Conservation (phyloP, 2,888 invertebrate genomes). For the Orthosia gracilis region DNA sequence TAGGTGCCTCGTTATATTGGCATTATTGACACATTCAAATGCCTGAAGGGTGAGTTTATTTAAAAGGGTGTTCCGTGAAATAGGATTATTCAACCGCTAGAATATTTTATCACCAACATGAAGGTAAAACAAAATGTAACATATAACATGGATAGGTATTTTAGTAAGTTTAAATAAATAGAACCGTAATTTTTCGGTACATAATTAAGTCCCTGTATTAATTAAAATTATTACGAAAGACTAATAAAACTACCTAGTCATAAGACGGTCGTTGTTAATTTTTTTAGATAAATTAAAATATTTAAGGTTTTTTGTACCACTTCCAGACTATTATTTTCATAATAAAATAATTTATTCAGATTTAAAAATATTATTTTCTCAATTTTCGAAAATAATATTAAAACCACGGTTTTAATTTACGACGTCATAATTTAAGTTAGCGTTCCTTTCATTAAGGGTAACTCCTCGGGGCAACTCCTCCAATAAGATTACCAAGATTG, state of each 20-base stretch:
- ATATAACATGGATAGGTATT: background rate
- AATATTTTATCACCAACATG: background rate
- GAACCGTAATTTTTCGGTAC: background rate
- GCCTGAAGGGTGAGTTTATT: background rate
- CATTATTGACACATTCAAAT: conserved; percentile 3
- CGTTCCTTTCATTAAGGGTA: conserved; percentile 35
- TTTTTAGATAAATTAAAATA: background rate
- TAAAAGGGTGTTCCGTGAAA: background rate
- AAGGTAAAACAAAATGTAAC: background rate
- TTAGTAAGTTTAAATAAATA: background rate
- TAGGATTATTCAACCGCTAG: background rate
- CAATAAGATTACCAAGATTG: conserved; percentile 49
- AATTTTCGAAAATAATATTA: conserved; percentile 20
- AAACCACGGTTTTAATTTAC: conserved; percentile 39
- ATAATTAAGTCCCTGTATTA: background rate
- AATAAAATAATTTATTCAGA: background rate
- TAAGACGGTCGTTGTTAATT: background rate
- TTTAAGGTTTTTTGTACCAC: background rate
- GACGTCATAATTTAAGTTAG: conserved; percentile 36
- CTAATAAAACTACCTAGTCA: background rate
- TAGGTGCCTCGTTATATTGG: conserved; percentile 12
- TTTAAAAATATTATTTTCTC: conserved; percentile 4
- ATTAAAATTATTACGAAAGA: conserved; percentile 6
- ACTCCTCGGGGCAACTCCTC: conserved; percentile 29
- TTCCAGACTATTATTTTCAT: too few relatives aligned